Percentiles rank a stretch among this genome's conserved stretches.
Evolutionary conservation across 2,113 vertebrate genomes (phyloP).

Genomic region (Peucedramus taeniatus): DNA sequence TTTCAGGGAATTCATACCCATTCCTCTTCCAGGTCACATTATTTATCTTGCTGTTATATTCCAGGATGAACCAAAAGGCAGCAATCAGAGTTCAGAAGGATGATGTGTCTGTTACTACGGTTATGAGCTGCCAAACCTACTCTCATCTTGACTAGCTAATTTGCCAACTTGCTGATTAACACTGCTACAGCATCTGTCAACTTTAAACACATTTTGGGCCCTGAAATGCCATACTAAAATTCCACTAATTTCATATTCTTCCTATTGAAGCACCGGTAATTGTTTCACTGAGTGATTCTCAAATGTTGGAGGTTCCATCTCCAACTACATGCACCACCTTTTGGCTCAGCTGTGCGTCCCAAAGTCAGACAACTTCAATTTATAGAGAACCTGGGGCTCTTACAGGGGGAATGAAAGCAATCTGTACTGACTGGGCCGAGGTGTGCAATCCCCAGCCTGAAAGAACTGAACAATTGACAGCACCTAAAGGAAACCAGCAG

Average conservation of each 20-base stretch:
- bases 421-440: not conserved
- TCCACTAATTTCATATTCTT: not conserved
- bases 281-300: not conserved
- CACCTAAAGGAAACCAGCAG: not conserved
- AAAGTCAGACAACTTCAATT: not conserved
- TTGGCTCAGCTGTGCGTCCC: not conserved
- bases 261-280: not conserved
- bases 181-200: not conserved
- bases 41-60: not conserved
- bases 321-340: not conserved
- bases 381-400: not conserved
- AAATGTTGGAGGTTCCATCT: not conserved
- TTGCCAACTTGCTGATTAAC: not conserved
- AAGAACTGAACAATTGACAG: not conserved
- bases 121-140: not conserved
- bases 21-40: not conserved
- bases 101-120: not conserved
- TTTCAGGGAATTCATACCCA: not conserved
- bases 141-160: not conserved
- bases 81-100: not conserved
- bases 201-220: not conserved
- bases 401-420: not conserved
- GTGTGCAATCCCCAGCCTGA: not conserved
- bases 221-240: not conserved
- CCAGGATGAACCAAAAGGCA: not conserved